phyloP scores from a whole-genome alignment of 2,113 vertebrate genomes.

The Podarcis muralis region DNA sequence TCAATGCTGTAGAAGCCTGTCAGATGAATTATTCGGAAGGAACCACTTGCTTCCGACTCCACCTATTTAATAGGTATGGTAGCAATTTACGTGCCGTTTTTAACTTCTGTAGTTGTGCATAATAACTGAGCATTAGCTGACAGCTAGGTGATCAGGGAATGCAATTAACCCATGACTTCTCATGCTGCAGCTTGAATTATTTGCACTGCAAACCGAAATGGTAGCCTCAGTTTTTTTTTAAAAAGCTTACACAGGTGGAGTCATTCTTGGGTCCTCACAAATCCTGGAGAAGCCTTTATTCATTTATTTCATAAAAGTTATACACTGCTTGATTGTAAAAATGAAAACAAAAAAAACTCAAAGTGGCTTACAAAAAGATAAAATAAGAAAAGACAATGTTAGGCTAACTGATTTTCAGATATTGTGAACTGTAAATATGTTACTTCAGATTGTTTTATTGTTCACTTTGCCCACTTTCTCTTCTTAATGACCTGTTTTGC shows the following conservation, averaged over 20 bases:
- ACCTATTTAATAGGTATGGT: background rate
- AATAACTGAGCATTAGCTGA: slow-evolving; percentile 2
- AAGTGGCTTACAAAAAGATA: background rate
- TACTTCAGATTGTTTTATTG: background rate
- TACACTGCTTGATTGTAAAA: too few relatives aligned
- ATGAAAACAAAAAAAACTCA: background rate
- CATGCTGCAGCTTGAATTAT: slow-evolving; percentile 9
- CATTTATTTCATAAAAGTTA: too few relatives aligned
- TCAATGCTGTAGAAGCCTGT: background rate
- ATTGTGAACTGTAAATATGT: background rate
- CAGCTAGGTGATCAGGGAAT: background rate
- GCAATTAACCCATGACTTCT: slow-evolving; percentile 7
- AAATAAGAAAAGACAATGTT: background rate
- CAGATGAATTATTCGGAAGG: background rate
- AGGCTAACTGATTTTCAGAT: background rate
- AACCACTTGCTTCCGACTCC: background rate
- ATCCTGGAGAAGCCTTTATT: background rate
- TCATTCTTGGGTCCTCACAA: background rate
- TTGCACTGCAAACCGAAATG: background rate
- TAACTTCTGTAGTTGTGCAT: slow-evolving; percentile 5
- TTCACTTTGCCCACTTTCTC: background rate
- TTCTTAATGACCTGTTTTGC: background rate
- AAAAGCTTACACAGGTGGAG: background rate
- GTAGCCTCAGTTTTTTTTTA: background rate
- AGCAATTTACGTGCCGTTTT: background rate